phyloP scores from a whole-genome alignment of 2,113 vertebrate genomes.

The Tragelaphus imberbis region DNA sequence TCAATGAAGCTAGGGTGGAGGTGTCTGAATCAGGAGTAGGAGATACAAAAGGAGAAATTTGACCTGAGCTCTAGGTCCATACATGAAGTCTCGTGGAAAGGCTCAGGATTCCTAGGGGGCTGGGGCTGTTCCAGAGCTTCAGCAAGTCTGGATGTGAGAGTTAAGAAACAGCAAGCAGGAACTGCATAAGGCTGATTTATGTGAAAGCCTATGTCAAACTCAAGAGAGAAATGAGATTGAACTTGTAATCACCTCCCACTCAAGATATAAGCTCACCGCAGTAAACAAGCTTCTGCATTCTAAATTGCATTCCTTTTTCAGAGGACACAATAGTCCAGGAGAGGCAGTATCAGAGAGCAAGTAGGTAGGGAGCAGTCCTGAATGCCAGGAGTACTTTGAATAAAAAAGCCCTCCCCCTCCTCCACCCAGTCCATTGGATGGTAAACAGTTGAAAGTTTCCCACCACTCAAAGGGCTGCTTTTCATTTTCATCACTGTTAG shows the following conservation, averaged over 20 bases:
- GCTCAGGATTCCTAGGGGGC: not conserved
- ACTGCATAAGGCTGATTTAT: slow-evolving; percentile 1
- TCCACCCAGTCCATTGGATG: not conserved
- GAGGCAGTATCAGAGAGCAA: not conserved
- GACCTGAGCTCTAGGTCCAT: not conserved
- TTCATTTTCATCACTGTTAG: not conserved
- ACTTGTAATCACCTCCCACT: slow-evolving; percentile 1
- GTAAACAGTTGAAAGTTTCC: not conserved
- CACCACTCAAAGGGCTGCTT: not conserved
- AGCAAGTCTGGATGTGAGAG: not conserved
- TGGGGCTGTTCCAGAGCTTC: not conserved
- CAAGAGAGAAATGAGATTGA: slow-evolving; percentile 24
- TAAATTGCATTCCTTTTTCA: not conserved
- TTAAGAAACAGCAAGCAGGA: not conserved
- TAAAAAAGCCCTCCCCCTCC: not conserved
- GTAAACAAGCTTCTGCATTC: slow-evolving; percentile 22
- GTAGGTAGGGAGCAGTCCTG: not conserved
- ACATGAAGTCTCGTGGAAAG: not conserved
- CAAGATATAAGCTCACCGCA: not conserved
- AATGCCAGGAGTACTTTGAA: not conserved
- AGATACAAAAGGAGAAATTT: not conserved
- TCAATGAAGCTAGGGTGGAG: not conserved
- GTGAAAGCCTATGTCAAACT: slow-evolving; percentile 4
- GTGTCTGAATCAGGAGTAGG: not conserved
- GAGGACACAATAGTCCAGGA: not conserved